Percentiles rank a stretch among this genome's conserved stretches.
Evolutionary conservation across 2,888 invertebrate genomes (phyloP).

Genomic region (Clanis bilineata): DNA sequence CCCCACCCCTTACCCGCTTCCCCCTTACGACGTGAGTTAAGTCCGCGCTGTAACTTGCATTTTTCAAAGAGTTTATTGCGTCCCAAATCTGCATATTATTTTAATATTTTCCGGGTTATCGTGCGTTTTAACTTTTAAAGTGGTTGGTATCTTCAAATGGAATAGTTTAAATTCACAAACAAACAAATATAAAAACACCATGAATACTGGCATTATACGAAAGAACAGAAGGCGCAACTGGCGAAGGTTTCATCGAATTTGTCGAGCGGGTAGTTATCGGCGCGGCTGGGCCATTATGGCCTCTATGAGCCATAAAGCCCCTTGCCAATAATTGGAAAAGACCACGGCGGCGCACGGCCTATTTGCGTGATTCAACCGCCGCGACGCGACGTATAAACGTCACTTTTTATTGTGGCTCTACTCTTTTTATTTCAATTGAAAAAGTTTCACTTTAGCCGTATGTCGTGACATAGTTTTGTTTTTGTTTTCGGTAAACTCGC

Average conservation of each 20-base stretch:
- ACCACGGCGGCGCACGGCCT: background rate
- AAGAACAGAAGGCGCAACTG: background rate
- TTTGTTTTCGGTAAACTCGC: background rate
- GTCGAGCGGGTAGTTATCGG: slow-evolving; percentile 9
- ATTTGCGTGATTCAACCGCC: slow-evolving; percentile 3
- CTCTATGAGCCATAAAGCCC: slow-evolving; percentile 14
- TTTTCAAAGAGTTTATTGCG: slow-evolving; percentile 11
- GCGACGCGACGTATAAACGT: background rate
- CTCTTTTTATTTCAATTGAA: background rate
- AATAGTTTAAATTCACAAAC: background rate
- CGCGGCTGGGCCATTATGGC: slow-evolving; percentile 5
- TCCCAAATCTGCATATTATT: slow-evolving; percentile 8
- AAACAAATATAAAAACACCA: background rate
- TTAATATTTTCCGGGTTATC: background rate
- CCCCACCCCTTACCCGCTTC: background rate
- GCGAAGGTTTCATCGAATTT: slow-evolving; percentile 5
- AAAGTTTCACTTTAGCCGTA: background rate
- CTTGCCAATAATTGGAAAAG: slow-evolving; percentile 15
- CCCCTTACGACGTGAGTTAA: background rate
- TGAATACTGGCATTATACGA: background rate
- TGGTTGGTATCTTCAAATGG: background rate
- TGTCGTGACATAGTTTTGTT: background rate
- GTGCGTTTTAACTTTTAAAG: background rate
- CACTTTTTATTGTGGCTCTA: background rate
- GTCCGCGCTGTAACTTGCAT: slow-evolving; percentile 6